Conservation (phyloP, 2,888 invertebrate species). For the Leptinotarsa juncta region DNA sequence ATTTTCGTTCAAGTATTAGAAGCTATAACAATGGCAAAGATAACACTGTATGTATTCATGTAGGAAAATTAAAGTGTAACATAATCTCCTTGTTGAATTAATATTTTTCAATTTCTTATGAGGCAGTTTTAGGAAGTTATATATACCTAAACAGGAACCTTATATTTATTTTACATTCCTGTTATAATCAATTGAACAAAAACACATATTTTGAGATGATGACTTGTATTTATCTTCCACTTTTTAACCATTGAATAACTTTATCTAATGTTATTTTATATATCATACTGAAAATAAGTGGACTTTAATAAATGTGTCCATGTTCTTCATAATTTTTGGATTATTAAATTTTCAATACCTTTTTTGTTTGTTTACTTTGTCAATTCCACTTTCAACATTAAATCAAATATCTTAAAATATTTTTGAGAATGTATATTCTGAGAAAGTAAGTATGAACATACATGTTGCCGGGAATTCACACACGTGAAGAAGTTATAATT, state of each 20-base stretch:
- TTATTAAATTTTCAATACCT: slow-evolving; percentile 52
- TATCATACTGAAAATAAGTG: slow-evolving; percentile 56
- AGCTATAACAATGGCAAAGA: not conserved
- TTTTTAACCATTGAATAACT: slow-evolving; percentile 41
- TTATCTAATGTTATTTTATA: slow-evolving; percentile 58
- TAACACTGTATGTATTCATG: slow-evolving; percentile 10
- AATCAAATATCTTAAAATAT: not conserved
- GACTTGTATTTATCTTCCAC: slow-evolving; percentile 54
- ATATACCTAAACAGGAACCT: slow-evolving; percentile 24
- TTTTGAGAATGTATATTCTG: too few relatives aligned
- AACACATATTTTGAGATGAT: slow-evolving; percentile 54
- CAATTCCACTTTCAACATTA: not conserved
- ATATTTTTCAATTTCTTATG: slow-evolving; percentile 25
- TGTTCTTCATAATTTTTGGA: slow-evolving; percentile 53
- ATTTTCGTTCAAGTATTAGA: slow-evolving; percentile 6
- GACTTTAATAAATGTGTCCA: slow-evolving; percentile 44
- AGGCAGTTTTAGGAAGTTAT: slow-evolving; percentile 26
- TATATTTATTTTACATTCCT: slow-evolving; percentile 57
- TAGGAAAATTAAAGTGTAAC: slow-evolving; percentile 22
- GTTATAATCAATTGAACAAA: slow-evolving; percentile 54
- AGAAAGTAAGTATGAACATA: too few relatives aligned
- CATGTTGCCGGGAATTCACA: too few relatives aligned
- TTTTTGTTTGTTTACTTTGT: slow-evolving; percentile 18
- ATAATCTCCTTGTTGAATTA: slow-evolving; percentile 26
- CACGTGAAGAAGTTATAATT: too few relatives aligned